A percentile compares a stretch with the other conserved stretches of the same genome.
These are phyloP conservation scores for Hylaeus volcanicus DNA, from an alignment of 1,140 invertebrate genomes.

Conservation along the genomic window DNA sequence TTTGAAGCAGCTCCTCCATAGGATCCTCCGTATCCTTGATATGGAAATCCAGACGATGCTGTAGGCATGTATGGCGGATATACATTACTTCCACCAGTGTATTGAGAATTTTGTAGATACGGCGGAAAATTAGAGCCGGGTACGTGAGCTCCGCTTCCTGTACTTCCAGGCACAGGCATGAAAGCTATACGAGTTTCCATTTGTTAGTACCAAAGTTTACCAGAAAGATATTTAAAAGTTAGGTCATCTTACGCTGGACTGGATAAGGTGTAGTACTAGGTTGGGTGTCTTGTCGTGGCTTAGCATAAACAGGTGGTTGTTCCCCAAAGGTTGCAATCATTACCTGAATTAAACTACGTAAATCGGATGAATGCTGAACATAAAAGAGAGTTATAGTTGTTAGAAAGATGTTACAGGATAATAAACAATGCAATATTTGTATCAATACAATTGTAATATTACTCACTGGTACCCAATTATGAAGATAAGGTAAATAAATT, in stretches of 20 bases:
- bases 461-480: slow-evolving; percentile 95
- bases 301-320: slow-evolving; percentile 95
- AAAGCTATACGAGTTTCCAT: slow-evolving; percentile 74
- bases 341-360: slow-evolving; percentile 92
- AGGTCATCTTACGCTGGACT: slow-evolving; percentile 77
- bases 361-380: slow-evolving; percentile 88
- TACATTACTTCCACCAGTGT: slow-evolving; percentile 61
- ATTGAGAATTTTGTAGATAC: slow-evolving; percentile 71
- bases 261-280: slow-evolving; percentile 83
- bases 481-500: slow-evolving; percentile 97
- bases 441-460: slow-evolving; percentile 18
- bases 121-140: slow-evolving; percentile 65
- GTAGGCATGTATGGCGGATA: slow-evolving; percentile 77
- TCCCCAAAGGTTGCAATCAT: slow-evolving; percentile 97
- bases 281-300: slow-evolving; percentile 81
- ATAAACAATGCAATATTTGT: neutral
- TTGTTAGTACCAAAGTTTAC: neutral
- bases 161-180: slow-evolving; percentile 83
- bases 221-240: neutral
- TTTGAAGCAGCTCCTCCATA: slow-evolving; percentile 59
- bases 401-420: slow-evolving; percentile 9
- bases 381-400: neutral
- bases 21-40: slow-evolving; percentile 74
- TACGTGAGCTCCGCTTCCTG: slow-evolving; percentile 42
- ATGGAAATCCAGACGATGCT: slow-evolving; percentile 71